Evolutionary conservation across 2,888 invertebrate species (phyloP).

Genomic region (Hemicrepidius hirtus): DNA sequence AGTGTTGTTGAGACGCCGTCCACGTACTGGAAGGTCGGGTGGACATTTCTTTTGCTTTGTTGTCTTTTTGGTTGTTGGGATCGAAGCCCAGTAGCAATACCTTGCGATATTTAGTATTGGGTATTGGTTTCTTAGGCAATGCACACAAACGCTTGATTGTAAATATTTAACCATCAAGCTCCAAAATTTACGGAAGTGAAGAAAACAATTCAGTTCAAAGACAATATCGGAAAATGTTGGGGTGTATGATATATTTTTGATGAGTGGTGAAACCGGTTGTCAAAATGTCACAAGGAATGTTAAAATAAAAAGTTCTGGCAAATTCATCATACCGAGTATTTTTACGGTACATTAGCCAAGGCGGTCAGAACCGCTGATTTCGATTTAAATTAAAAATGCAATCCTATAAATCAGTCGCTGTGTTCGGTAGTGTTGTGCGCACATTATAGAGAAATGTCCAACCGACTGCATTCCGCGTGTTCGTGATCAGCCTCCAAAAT

Average conservation of each 20-base stretch:
- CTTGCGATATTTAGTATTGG: slow-evolving; percentile 41
- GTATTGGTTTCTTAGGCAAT: slow-evolving; percentile 37
- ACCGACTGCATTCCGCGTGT: slow-evolving; percentile 57
- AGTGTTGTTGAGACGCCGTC: slow-evolving; percentile 62
- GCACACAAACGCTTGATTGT: slow-evolving; percentile 27
- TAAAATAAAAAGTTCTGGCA: slow-evolving; percentile 34
- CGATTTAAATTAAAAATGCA: slow-evolving; percentile 55
- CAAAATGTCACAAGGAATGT: slow-evolving; percentile 30
- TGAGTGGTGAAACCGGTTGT: slow-evolving; percentile 24
- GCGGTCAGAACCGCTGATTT: slow-evolving; percentile 50
- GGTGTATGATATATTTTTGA: slow-evolving; percentile 2
- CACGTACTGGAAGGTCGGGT: slow-evolving; percentile 66
- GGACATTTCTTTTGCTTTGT: slow-evolving; percentile 62
- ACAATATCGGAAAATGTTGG: slow-evolving; percentile 13
- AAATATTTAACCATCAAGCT: neutral
- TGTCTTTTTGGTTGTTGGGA: slow-evolving; percentile 56
- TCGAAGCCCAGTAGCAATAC: slow-evolving; percentile 54
- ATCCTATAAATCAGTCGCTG: slow-evolving; percentile 54
- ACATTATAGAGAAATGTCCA: slow-evolving; percentile 56
- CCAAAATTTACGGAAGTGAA: neutral
- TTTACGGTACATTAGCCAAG: slow-evolving; percentile 54
- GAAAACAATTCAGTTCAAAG: neutral
- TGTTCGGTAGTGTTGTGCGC: slow-evolving; percentile 54
- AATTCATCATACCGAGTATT: slow-evolving; percentile 50
- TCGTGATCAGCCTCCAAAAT: slow-evolving; percentile 61